phyloP scores from a whole-genome alignment of 2,113 vertebrate species.

The Melanotaenia duboulayi region DNA sequence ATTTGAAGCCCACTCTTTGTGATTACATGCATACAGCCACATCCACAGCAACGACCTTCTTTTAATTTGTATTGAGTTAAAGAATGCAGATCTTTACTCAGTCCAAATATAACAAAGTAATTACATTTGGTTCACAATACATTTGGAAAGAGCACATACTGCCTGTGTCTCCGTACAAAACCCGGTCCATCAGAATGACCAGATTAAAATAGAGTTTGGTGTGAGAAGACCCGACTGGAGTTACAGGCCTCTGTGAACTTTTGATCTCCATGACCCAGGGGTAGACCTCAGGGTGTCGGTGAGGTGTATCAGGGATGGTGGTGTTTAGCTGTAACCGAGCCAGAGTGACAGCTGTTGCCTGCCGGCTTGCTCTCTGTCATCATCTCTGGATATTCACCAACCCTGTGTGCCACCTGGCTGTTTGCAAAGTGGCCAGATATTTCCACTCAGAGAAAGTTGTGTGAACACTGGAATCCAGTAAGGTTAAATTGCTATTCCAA shows the following conservation, averaged over 20 bases:
- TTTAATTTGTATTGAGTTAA: not conserved
- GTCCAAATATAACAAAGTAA: not conserved
- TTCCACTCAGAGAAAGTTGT: constrained; percentile 8
- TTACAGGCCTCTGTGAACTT: constrained; percentile 49
- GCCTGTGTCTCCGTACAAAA: not conserved
- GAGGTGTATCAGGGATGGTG: constrained; percentile 51
- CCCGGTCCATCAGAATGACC: not conserved
- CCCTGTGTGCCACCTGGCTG: constrained; percentile 32
- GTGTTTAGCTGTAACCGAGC: constrained; percentile 63
- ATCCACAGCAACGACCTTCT: not conserved
- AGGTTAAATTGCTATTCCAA: not conserved
- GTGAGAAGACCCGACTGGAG: constrained; percentile 27
- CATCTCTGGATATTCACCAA: constrained; percentile 32
- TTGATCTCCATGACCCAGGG: constrained; percentile 59
- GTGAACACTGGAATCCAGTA: constrained; percentile 9
- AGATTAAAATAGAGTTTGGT: constrained; percentile 1
- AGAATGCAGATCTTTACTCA: not conserved
- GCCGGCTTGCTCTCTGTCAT: constrained; percentile 57
- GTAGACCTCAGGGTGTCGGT: constrained; percentile 53
- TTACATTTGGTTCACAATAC: not conserved
- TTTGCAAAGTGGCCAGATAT: not conserved
- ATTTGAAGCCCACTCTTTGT: not conserved
- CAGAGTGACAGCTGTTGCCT: constrained; percentile 75
- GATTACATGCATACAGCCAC: not conserved
- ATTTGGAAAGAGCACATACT: not conserved